Conservation (phyloP, 2,797 vertebrate genomes). For the Rhinichthys osculus region DNA sequence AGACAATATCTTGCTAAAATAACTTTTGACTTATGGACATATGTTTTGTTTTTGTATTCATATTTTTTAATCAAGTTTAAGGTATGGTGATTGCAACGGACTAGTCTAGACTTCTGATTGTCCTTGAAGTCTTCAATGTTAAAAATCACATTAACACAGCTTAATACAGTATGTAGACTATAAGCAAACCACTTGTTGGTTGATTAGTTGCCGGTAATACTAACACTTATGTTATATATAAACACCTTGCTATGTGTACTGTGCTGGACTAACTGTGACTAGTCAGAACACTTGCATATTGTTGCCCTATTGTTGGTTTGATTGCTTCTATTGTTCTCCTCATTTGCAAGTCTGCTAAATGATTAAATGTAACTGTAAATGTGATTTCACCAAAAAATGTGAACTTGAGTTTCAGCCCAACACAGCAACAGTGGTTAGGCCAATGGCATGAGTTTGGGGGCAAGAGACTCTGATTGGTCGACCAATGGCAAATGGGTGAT, state of each 20-base stretch:
- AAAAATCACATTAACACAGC: neutral
- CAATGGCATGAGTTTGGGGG: neutral
- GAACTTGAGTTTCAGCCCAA: neutral
- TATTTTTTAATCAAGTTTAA: constrained; percentile 27
- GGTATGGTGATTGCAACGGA: constrained; percentile 39
- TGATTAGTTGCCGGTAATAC: neutral
- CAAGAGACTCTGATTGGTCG: too few relatives aligned
- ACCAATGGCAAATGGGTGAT: neutral
- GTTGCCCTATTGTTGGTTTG: neutral
- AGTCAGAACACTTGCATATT: neutral
- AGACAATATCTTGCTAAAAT: neutral
- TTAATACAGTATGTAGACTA: neutral
- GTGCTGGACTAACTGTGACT: neutral
- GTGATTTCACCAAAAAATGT: neutral
- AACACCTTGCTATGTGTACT: neutral
- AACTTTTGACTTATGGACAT: neutral
- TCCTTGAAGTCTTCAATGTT: neutral
- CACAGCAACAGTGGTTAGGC: constrained; percentile 49
- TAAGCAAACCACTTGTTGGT: neutral
- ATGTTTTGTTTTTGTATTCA: neutral
- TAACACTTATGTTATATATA: neutral
- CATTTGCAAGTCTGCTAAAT: neutral
- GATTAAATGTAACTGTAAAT: neutral
- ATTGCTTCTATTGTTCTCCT: neutral
- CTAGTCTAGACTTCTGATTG: constrained; percentile 13